A percentile compares a stretch with the other conserved stretches of the same genome.
Evolutionary conservation across 2,797 vertebrate genomes (phyloP).

Genomic region (Malurus leucopterus): DNA sequence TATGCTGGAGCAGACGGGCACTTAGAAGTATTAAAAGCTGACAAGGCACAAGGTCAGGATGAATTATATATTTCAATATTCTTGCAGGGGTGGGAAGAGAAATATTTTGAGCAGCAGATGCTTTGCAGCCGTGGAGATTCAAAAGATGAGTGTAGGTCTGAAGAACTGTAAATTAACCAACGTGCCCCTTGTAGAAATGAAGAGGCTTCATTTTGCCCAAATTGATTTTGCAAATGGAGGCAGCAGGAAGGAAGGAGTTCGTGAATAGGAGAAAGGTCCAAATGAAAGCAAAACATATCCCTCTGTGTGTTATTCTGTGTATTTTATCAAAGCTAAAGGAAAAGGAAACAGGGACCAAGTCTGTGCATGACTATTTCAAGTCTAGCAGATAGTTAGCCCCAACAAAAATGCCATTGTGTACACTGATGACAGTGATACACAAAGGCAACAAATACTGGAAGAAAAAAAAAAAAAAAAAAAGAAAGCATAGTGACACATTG

Average conservation of each 20-base stretch:
- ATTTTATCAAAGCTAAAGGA: not conserved
- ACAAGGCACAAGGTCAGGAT: not conserved
- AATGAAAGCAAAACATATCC: not conserved
- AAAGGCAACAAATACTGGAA: not conserved
- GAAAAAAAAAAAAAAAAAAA: not conserved
- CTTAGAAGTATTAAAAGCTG: slow-evolving; percentile 36
- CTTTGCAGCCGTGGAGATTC: not conserved
- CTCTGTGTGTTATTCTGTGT: not conserved
- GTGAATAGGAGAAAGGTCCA: not conserved
- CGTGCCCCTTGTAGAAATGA: not conserved
- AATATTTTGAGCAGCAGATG: not conserved
- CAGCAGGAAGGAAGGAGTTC: not conserved
- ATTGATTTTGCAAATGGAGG: not conserved
- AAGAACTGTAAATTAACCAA: not conserved
- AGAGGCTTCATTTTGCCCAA: not conserved
- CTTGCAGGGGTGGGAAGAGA: not conserved
- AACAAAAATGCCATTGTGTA: not conserved
- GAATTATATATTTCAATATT: not conserved
- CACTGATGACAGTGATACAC: not conserved
- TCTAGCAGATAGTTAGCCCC: not conserved
- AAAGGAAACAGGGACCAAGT: not conserved
- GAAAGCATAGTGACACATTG: not conserved
- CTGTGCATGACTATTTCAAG: not conserved
- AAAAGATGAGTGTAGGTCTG: not conserved
- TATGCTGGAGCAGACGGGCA: not conserved